Percentiles rank a stretch among this genome's conserved stretches.
Conservation (phyloP, 2,797 vertebrate species). For the Sebastes nivosus region DNA sequence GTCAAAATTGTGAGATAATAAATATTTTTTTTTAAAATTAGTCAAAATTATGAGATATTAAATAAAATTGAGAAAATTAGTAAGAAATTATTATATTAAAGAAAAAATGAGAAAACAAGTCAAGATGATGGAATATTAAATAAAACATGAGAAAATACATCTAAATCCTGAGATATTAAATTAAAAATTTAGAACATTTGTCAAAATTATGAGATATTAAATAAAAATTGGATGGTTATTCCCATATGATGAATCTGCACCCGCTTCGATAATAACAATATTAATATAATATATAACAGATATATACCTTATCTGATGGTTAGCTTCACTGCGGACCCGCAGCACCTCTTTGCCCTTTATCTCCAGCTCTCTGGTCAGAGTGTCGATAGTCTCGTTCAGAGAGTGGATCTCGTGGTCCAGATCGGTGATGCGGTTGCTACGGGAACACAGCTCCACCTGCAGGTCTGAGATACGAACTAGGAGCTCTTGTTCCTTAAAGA, state of each 20-base stretch:
- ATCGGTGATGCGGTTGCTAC: constrained; percentile 93
- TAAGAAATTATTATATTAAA: no score
- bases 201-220: neutral
- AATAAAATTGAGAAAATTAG: no score
- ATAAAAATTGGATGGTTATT: neutral
- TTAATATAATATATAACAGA: neutral
- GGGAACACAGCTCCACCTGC: constrained; percentile 89
- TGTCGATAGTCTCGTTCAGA: constrained; percentile 93
- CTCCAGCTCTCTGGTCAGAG: constrained; percentile 94
- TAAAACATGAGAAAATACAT: no score
- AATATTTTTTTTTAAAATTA: no score
- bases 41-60: no score
- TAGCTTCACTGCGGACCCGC: constrained; percentile 94
- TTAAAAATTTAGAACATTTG: accelerated
- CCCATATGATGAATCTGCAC: neutral
- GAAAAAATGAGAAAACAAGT: accelerated
- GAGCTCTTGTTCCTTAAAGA: constrained; percentile 89
- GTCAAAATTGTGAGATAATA: no score
- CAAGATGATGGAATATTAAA: no score
- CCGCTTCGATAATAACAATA: neutral
- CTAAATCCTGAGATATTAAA: no score
- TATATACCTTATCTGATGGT: constrained; percentile 93
- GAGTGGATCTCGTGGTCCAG: constrained; percentile 94
- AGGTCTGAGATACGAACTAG: constrained; percentile 89
- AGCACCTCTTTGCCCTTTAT: constrained; percentile 97